phyloP scores from a whole-genome alignment of 2,113 vertebrate genomes.

The Trinectes maculatus region DNA sequence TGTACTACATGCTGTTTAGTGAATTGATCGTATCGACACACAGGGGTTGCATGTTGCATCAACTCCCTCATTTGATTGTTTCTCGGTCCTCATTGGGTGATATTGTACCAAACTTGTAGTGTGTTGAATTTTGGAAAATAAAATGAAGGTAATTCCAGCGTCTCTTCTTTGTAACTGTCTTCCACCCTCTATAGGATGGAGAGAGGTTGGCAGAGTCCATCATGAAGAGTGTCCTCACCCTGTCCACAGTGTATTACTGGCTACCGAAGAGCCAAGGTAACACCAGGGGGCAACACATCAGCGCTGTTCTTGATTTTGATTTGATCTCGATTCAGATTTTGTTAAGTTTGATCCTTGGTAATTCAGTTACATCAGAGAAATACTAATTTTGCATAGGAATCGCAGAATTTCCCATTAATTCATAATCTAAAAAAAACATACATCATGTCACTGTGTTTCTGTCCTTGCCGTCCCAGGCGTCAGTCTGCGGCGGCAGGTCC shows the following conservation, averaged over 20 bases:
- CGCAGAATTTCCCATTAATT: neutral
- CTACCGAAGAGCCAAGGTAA: constrained; percentile 92
- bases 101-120: too few relatives aligned
- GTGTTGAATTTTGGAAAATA: neutral
- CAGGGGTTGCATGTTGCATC: neutral
- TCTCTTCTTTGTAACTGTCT: neutral
- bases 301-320: neutral
- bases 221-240: constrained; percentile 80
- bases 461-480: constrained; percentile 78
- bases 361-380: neutral
- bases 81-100: neutral
- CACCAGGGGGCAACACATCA: neutral
- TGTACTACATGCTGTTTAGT: neutral
- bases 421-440: neutral
- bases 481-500: constrained; percentile 85
- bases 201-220: constrained; percentile 82
- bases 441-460: neutral
- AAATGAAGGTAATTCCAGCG: neutral
- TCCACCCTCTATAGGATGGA: constrained; percentile 76
- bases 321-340: neutral
- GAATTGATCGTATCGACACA: neutral
- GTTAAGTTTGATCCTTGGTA: neutral
- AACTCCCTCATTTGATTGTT: neutral
- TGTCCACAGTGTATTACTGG: constrained; percentile 87
- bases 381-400: neutral